A percentile compares a stretch with the other conserved stretches of the same genome.
These are phyloP conservation scores for Drosophila aldrichi DNA, from an alignment of 2,888 invertebrate species.

Conservation along the genomic window DNA sequence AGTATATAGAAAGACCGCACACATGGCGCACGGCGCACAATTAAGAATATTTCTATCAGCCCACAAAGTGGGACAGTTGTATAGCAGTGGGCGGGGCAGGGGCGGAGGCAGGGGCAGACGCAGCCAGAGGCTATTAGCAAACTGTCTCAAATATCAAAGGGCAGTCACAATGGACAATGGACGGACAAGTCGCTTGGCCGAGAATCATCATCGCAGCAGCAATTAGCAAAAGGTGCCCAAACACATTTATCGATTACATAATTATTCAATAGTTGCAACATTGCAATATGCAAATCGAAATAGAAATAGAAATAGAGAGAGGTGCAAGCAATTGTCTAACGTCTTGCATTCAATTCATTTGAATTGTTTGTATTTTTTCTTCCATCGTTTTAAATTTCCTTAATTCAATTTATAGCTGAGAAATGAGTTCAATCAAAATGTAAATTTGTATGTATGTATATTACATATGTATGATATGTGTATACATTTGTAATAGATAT, in stretches of 20 bases:
- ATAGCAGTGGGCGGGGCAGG: not conserved
- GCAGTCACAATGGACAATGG: constrained; percentile 21
- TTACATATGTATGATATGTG: not conserved
- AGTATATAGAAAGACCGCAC: constrained; percentile 56
- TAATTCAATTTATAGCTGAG: not conserved
- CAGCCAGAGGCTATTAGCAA: constrained; percentile 76
- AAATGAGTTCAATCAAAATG: not conserved
- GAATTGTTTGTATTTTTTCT: not conserved
- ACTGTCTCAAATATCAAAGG: constrained; percentile 82
- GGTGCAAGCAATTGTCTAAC: not conserved
- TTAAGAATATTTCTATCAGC: constrained; percentile 77
- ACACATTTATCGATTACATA: constrained; percentile 4
- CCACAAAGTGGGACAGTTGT: constrained; percentile 8
- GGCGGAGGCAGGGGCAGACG: not conserved
- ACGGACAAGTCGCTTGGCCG: not conserved
- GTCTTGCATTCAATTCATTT: not conserved
- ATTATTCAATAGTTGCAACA: constrained; percentile 23
- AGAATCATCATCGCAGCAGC: constrained; percentile 37
- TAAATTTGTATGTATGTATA: not conserved
- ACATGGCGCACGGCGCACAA: constrained; percentile 60
- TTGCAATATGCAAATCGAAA: constrained; percentile 3
- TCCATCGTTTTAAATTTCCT: not conserved
- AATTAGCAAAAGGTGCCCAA: constrained; percentile 50
- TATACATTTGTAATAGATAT: not conserved
- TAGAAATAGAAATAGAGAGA: no score